phyloP scores from a whole-genome alignment of 64 coral and sea anemone species.

The Cladopsammia gracilis region DNA sequence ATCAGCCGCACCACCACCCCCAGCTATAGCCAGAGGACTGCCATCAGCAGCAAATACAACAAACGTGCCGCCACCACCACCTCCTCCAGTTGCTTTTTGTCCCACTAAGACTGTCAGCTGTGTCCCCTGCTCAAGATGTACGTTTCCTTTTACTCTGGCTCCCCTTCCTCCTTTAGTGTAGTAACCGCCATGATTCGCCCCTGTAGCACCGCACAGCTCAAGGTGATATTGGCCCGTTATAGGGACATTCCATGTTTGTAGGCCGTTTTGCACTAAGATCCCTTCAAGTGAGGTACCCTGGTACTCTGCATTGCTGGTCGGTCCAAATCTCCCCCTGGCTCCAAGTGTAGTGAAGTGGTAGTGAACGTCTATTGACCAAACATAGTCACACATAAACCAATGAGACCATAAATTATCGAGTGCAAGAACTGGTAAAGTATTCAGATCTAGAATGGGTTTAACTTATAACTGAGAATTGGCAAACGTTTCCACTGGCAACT shows the following conservation, averaged over 20 bases:
- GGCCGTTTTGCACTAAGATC: neutral
- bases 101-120: constrained; percentile 42
- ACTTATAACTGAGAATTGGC: too few species aligned
- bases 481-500: too few species aligned
- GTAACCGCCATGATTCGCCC: neutral
- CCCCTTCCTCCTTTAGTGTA: neutral
- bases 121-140: constrained; percentile 8
- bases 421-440: too few species aligned
- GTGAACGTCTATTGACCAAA: neutral
- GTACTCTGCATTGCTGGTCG: neutral
- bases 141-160: neutral
- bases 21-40: constrained; percentile 9
- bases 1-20: constrained; percentile 12
- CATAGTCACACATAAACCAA: neutral
- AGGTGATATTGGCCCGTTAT: neutral
- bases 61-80: constrained; percentile 20
- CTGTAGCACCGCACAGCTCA: constrained; percentile 21
- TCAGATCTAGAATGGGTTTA: too few species aligned
- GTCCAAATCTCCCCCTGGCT: constrained; percentile 7
- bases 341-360: constrained; percentile 26
- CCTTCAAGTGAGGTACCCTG: constrained; percentile 24
- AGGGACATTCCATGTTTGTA: constrained; percentile 17
- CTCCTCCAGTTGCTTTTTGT: neutral
- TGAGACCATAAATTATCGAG: neutral
- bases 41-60: constrained; percentile 17